Evolutionary conservation across 2,113 vertebrate species (phyloP), one percentile per base, ranked within the genome.

Genomic region (Hemiscyllium ocellatum): DNA sequence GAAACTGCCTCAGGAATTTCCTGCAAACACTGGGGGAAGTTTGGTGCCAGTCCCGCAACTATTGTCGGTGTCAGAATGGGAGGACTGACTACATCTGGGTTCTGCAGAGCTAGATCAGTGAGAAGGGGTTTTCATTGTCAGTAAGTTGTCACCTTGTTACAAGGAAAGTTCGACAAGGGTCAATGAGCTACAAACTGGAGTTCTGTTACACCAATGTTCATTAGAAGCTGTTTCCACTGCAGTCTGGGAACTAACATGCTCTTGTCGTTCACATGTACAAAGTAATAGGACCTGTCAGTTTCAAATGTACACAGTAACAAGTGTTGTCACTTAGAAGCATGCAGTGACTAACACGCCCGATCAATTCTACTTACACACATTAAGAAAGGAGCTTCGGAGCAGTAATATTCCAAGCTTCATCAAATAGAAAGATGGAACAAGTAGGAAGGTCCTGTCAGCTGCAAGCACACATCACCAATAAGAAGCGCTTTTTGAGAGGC

Each of bases 281-380:
- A 66, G 61, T 93, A 93, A 93, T 93, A 66, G 89, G 33, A 17
- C 61, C 89, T 93, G 89, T 93, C 89, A 93, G 61, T 93, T 93
- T 37, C 3, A 42, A 93, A 66, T 91, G 61, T 93, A 93, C 89
- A 22, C 89, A 37, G 89, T 93, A 93, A 93, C 89, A 93, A 93
- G 61, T 2, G 61, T 61, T 93, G 89, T 68, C 89, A 93, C 89
- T 93, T 66, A 66, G 89, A 68, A 93, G 33, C 33, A 37, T 5
- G 22, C 17, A 66, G 89, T 93, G 17, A 93, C 61, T 66, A 93
- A 66, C 89, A 93, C 61, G 65, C 33, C n/a, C 89, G 6, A 93
- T 93, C 61, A 93, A 93, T 66, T 93, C 33, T 24, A 66, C 33
- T 93, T 93, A 93, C 89, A 66, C 89, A 93, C 17, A 37, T 66